Base-by-base conservation (phyloP, 2,888 invertebrate genomes). In the Phortica magna region DNA sequence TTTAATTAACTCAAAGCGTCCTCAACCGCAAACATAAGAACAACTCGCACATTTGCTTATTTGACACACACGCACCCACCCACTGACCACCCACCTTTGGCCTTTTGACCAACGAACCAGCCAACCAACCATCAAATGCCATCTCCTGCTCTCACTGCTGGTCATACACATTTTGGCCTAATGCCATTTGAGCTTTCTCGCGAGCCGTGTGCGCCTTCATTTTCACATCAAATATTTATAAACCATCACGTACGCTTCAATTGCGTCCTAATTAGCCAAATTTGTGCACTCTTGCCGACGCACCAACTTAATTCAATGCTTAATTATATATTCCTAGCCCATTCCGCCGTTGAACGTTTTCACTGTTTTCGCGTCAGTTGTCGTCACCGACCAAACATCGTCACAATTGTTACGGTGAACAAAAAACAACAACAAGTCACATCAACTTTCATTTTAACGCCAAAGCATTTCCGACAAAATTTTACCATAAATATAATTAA, bases 201-300 rank as follows among this genome's bases (percentile, higher is more conserved):
- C n/a, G 57, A n/a, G 55, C 55, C 61, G 61, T 57, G 39, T 12
- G 70, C 41, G 70, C 61, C 73, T 42, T 19, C 74, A 79, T 77
- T 84, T 85, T 80, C 79, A 80, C 79, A 72, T 80, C 48, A 79
- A 83, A 80, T 83, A 86, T 82, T 80, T 77, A 86, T 83, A 77
- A 78, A 79, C 81, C 77, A 78, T 71, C 79, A 76, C 76, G 77
- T 77, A 80, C 77, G 70, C 57, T 41, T 72, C 75, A 73, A 76
- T 81, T 77, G 61, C 79, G 83, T 84, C 81, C 85, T 84, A 86
- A 88, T 86, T 86, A 84, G 85, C 81, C 83, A 83, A 80, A 79
- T 76, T 81, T 80, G 79, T 80, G 68, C 77, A 64, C 68, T 64
- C 77, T 59, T 71, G 39, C 53, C 76, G 72, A 42, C 39, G 53